Evolutionary conservation across 1,140 invertebrate genomes (phyloP), one percentile per base, ranked within the genome.

Genomic region (Anagrus nilaparvatae): DNA sequence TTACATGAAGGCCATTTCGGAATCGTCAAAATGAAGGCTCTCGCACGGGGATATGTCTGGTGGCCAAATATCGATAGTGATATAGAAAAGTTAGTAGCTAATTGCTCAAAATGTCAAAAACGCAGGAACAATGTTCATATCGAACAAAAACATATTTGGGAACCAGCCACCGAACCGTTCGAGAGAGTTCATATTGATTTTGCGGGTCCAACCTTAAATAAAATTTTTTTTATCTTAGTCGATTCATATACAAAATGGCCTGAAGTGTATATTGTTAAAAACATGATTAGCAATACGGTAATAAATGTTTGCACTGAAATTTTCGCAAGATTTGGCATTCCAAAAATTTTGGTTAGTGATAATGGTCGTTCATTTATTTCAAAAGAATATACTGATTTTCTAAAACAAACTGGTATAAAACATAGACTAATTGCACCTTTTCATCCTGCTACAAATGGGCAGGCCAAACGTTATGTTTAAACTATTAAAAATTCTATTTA

Each of bases 41-140:
- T 72, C 5, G 70, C 70, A 7, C 33, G 64, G 24, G 51, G 43
- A 28, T 63, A 65, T 48, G 45, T 69, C 12, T 73, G 60, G 56
- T 74, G 65, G 63, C 61, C 63, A n/a, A 43, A 49, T 6, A 59
- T 75, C 1, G 62, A 73, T 46, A 35, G 45, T 18, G 62, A 70
- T 1, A 70, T 74, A 6, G 52, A n/a, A n/a, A 55, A 19, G 23
- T 41, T 3, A 19, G 49, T 13, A 21, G 24, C 12, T 9, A 30
- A 5, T 7, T 13, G 8, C 34, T 30, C 19, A 5, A n/a, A 17
- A 14, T 13, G 17, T 38, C 13, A 8, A 25, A 8, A 14, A 56
- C 5, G 28, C 16, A 4, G 16, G 12, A 30, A 13, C 12, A 14
- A 30, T 16, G 16, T 5, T 16, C 6, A 14, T 1, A 16, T 6